phyloP scores from a whole-genome alignment of 2,888 invertebrate genomes.

The Scaptomyza caliginosa region DNA sequence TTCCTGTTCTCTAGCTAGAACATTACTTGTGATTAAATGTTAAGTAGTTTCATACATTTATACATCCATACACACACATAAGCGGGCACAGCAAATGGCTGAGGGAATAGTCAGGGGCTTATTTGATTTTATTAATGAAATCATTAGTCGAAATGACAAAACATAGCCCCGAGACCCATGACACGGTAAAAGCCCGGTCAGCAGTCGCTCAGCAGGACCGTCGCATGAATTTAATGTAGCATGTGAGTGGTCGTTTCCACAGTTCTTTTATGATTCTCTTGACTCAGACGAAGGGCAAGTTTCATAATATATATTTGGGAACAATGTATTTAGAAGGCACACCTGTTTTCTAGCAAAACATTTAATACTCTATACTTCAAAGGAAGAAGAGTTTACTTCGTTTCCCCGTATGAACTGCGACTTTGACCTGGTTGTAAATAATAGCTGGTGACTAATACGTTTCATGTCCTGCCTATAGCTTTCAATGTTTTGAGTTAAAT shows the following conservation, averaged over 20 bases:
- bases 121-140: constrained; percentile 63
- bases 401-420: no score
- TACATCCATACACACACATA: neutral
- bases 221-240: constrained; percentile 54
- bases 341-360: no score
- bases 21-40: constrained; percentile 55
- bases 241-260: constrained; percentile 45
- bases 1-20: constrained; percentile 5
- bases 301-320: no score
- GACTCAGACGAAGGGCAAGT: neutral
- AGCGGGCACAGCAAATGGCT: no score
- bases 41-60: constrained; percentile 38
- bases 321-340: no score
- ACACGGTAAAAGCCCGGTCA: constrained; percentile 17
- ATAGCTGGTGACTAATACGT: no score
- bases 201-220: constrained; percentile 25
- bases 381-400: no score
- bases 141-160: constrained; percentile 58
- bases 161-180: constrained; percentile 24
- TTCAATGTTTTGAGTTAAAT: no score
- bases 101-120: constrained; percentile 20
- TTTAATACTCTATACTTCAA: no score
- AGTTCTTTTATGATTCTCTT: constrained; percentile 27
- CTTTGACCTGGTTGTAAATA: no score
- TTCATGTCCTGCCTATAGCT: no score